phyloP scores from a whole-genome alignment of 2,888 invertebrate genomes.

The Catotricha subobsoleta region DNA sequence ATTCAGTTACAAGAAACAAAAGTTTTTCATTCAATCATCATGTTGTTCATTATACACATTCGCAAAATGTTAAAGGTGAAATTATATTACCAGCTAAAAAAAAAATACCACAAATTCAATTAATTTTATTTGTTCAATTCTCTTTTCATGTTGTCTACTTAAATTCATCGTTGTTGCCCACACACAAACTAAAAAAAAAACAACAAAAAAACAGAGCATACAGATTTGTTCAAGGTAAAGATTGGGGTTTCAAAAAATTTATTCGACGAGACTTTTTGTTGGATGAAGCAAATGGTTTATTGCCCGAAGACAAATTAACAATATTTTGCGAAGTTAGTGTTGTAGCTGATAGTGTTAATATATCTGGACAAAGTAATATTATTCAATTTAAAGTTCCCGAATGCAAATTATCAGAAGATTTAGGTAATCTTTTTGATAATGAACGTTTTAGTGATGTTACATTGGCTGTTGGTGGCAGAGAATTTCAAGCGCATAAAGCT shows the following conservation, averaged over 20 bases:
- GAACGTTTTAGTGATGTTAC: slow-evolving; percentile 97
- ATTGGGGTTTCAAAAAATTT: slow-evolving; percentile 99
- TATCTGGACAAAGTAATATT: slow-evolving; percentile 95
- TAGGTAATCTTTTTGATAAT: slow-evolving; percentile 88
- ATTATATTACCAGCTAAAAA: too few relatives aligned
- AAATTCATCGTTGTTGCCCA: background rate
- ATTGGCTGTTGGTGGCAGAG: slow-evolving; percentile 74
- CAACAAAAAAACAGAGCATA: slow-evolving; percentile 57
- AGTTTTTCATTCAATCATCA: too few relatives aligned
- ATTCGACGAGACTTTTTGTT: slow-evolving; percentile 95
- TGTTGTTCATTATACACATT: background rate
- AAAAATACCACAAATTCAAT: too few relatives aligned
- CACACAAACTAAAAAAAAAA: too few relatives aligned
- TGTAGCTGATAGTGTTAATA: slow-evolving; percentile 97
- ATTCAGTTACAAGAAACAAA: too few relatives aligned
- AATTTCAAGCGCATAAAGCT: slow-evolving; percentile 93
- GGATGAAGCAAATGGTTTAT: slow-evolving; percentile 94
- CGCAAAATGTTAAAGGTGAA: background rate
- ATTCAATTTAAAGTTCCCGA: slow-evolving; percentile 94
- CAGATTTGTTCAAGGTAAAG: slow-evolving; percentile 99
- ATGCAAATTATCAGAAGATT: slow-evolving; percentile 85
- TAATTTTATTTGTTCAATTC: background rate
- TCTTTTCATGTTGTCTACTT: background rate
- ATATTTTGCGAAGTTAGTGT: slow-evolving; percentile 99
- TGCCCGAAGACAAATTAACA: slow-evolving; percentile 97